Percentiles rank a stretch among this genome's conserved stretches.
These are phyloP conservation scores for Hippocampus comes DNA, from an alignment of 2,113 vertebrate species.

Conservation along the genomic window DNA sequence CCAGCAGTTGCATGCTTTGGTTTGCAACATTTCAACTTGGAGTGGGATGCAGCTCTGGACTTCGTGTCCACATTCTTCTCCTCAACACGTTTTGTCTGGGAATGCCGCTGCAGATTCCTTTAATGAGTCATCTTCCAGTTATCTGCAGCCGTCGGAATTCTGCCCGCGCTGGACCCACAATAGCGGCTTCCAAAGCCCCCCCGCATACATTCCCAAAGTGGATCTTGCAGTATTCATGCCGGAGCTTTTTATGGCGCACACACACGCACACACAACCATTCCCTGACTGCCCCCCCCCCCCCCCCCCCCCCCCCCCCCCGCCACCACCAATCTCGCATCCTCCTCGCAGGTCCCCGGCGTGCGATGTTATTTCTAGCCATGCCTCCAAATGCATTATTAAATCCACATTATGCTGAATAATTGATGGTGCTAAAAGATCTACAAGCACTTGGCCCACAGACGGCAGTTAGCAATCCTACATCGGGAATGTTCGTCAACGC, in stretches of 20 bases:
- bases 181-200: not conserved
- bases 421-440: conserved; percentile 71
- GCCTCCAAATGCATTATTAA: conserved; percentile 71
- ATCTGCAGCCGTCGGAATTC: not conserved
- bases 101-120: not conserved
- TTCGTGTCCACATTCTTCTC: not conserved
- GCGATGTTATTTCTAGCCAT: conserved; percentile 66
- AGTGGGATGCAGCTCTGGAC: not conserved
- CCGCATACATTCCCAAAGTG: conserved; percentile 75
- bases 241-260: conserved; percentile 50
- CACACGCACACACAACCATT: not conserved
- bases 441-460: conserved; percentile 62
- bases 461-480: not conserved
- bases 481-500: not conserved
- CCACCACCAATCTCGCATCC: conserved; percentile 24
- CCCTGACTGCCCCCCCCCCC: not conserved
- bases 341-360: conserved; percentile 50
- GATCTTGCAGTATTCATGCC: conserved; percentile 65
- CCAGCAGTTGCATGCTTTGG: not conserved
- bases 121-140: not conserved
- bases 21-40: not conserved
- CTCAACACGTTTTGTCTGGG: not conserved
- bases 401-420: conserved; percentile 71
- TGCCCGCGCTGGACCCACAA: conserved; percentile 1
- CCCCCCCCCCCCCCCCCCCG: conserved; percentile 44